A percentile compares a stretch with the other conserved stretches of the same genome.
Conservation (phyloP, 2,113 vertebrate species). For the Mesitornis unicolor region DNA sequence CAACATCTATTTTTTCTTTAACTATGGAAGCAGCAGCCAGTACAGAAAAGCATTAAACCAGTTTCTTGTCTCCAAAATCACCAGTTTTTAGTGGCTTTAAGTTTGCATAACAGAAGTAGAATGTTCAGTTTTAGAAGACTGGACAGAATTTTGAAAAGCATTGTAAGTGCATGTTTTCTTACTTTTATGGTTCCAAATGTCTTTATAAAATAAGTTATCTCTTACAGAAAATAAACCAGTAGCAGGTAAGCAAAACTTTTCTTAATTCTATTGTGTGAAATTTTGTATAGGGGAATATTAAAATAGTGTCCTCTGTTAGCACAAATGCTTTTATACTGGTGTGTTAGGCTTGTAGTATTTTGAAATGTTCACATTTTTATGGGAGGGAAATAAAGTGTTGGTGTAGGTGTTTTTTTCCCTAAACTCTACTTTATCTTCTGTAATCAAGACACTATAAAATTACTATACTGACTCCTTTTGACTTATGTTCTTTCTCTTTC, state of each 20-base stretch:
- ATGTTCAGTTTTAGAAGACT: not conserved
- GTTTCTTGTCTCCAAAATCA: not conserved
- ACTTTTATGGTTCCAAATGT: not conserved
- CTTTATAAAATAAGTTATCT: conserved; percentile 13
- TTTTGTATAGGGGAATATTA: not conserved
- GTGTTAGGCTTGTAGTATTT: not conserved
- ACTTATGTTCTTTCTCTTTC: conserved; percentile 80
- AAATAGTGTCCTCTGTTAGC: not conserved
- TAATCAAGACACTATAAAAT: conserved; percentile 68
- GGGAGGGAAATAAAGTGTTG: not conserved
- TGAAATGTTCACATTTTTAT: not conserved
- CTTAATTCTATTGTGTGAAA: not conserved
- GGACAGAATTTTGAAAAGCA: not conserved
- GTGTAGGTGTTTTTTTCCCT: not conserved
- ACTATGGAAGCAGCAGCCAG: not conserved
- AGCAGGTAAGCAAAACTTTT: conserved; percentile 51
- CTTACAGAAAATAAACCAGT: conserved; percentile 37
- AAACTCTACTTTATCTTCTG: conserved; percentile 41
- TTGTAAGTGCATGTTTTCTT: not conserved
- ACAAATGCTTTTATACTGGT: not conserved
- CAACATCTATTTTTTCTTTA: not conserved
- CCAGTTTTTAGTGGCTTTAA: not conserved
- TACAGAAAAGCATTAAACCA: not conserved
- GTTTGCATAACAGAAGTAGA: not conserved
- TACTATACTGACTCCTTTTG: conserved; percentile 82